A percentile compares a stretch with the other conserved stretches of the same genome.
Conservation (phyloP, 2,113 vertebrate genomes). For the Callocephalon fimbriatum region DNA sequence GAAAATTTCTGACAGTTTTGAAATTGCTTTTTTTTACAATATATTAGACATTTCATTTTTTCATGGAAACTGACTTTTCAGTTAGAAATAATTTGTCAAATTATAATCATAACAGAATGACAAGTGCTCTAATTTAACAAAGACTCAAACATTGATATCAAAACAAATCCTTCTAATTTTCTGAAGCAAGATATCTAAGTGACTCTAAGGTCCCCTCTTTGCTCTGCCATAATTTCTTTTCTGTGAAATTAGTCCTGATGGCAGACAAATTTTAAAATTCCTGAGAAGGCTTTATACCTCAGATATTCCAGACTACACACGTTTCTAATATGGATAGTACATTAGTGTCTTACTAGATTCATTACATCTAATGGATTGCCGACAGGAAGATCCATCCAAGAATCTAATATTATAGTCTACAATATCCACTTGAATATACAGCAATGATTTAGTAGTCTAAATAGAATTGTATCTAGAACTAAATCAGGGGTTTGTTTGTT, state of each 20-base stretch:
- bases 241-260: not conserved
- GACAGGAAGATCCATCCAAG: not conserved
- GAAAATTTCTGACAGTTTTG: not conserved
- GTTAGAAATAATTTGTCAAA: slow-evolving; percentile 53
- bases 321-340: not conserved
- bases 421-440: not conserved
- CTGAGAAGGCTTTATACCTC: not conserved
- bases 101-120: slow-evolving; percentile 52
- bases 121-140: slow-evolving; percentile 45
- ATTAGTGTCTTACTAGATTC: not conserved
- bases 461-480: not conserved
- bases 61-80: not conserved
- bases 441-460: not conserved
- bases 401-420: not conserved
- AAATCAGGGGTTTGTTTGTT: not conserved
- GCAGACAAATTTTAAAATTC: not conserved
- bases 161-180: slow-evolving; percentile 53
- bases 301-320: not conserved
- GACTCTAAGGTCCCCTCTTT: not conserved
- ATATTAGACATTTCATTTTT: not conserved
- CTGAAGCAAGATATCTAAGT: not conserved
- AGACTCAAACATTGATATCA: slow-evolving; percentile 19
- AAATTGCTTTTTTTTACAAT: not conserved
- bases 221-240: not conserved
- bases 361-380: not conserved